Evolutionary conservation across 2,113 vertebrate species (phyloP).

Genomic region (Reinhardtius hippoglossoides): DNA sequence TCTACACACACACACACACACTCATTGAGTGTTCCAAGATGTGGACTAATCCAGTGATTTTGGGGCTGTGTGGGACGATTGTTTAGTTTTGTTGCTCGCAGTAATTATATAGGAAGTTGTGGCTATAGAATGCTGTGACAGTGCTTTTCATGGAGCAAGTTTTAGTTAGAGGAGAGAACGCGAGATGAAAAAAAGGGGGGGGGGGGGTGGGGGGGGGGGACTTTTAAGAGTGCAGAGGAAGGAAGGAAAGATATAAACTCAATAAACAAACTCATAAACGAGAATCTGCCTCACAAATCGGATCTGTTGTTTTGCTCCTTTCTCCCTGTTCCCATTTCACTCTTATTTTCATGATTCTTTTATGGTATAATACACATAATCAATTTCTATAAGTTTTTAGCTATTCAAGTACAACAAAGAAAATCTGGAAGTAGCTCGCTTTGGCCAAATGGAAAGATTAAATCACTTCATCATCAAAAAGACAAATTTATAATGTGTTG

Average conservation of each 20-base stretch:
- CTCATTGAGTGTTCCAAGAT: slow-evolving; percentile 81
- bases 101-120: slow-evolving; percentile 85
- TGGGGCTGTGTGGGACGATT: slow-evolving; percentile 80
- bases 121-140: slow-evolving; percentile 71
- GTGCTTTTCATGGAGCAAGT: slow-evolving; percentile 31
- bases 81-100: slow-evolving; percentile 81
- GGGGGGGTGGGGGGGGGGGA: not conserved
- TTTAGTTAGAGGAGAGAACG: slow-evolving; percentile 9
- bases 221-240: not conserved
- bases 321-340: not conserved
- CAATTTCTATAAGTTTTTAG: no score
- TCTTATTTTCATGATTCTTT: no score
- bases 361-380: no score
- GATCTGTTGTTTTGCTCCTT: not conserved
- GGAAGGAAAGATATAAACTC: not conserved
- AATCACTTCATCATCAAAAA: not conserved
- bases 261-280: not conserved
- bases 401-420: not conserved
- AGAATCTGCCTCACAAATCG: not conserved
- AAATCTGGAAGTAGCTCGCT: not conserved
- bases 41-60: slow-evolving; percentile 81
- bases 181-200: not conserved
- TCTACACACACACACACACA: slow-evolving; percentile 36
- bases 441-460: no score
- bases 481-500: not conserved